Percentiles rank a stretch among this genome's conserved stretches.
phyloP scores from a whole-genome alignment of 35 echinoderm and acorn worm species.

The Apostichopus japonicus region DNA sequence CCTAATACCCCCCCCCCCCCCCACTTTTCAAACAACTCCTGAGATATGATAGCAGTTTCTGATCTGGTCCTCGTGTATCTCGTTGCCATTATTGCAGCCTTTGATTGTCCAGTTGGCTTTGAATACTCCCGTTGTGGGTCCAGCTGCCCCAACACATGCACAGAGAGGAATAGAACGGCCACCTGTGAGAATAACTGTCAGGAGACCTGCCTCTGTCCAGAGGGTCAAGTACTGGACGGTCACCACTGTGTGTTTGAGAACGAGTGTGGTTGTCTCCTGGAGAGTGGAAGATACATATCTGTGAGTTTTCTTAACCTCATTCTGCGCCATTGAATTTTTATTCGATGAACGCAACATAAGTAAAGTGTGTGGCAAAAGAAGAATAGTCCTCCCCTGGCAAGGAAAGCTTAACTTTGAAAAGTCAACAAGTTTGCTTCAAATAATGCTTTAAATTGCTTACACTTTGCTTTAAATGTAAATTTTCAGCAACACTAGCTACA shows the following conservation, averaged over 20 bases:
- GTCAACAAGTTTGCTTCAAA: no score
- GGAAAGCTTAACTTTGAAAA: no score
- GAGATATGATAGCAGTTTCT: no score
- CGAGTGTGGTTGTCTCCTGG: constrained; percentile 64
- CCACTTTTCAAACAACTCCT: not conserved
- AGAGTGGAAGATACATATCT: constrained; percentile 50
- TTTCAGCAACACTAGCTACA: no score
- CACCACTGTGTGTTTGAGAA: constrained; percentile 40
- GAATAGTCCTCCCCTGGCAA: no score
- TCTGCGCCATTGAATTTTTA: not conserved
- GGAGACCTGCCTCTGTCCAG: constrained; percentile 62
- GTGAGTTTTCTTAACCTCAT: not conserved
- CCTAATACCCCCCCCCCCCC: no score
- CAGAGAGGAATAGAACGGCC: not conserved
- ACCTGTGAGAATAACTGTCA: constrained; percentile 2
- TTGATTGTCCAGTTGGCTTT: constrained; percentile 56
- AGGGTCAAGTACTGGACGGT: constrained; percentile 49
- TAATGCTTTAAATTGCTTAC: no score
- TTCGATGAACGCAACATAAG: no score
- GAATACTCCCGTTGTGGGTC: constrained; percentile 43
- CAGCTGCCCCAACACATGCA: constrained; percentile 36
- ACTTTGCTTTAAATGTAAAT: no score
- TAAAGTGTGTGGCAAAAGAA: no score
- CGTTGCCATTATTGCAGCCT: constrained; percentile 16
- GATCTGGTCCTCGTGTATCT: no score